Conservation (phyloP, 2,797 vertebrate genomes). For the Chiloscyllium punctatum region DNA sequence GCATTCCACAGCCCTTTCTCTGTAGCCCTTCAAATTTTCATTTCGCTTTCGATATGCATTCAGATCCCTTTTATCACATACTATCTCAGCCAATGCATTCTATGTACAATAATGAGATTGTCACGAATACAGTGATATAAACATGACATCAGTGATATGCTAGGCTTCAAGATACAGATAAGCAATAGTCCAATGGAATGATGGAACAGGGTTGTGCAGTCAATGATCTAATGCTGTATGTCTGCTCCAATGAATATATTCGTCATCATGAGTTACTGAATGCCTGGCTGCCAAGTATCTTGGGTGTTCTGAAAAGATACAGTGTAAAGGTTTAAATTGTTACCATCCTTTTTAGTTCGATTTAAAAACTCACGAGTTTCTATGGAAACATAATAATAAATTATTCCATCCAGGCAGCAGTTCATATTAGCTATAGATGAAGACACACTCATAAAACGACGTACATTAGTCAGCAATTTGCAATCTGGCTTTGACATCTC, state of each 20-base stretch:
- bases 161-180: too few species aligned
- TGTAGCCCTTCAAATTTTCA: too few species aligned
- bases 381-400: constrained; percentile 69
- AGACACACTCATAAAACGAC: neutral
- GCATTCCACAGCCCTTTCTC: too few species aligned
- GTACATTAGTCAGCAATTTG: neutral
- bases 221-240: neutral
- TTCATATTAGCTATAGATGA: constrained; percentile 65
- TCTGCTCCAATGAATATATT: neutral
- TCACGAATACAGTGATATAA: too few species aligned
- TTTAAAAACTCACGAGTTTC: constrained; percentile 44
- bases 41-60: too few species aligned
- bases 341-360: neutral
- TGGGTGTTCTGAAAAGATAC: neutral
- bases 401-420: constrained; percentile 69
- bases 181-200: neutral
- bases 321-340: neutral
- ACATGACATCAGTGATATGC: too few species aligned
- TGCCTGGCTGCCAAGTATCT: neutral
- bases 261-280: neutral
- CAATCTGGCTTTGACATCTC: neutral
- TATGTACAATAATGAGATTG: too few species aligned
- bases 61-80: too few species aligned
- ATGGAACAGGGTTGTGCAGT: neutral
- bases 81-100: too few species aligned